Evolutionary conservation across 1,140 invertebrate species (phyloP).

Genomic region (Tribolium castaneum): DNA sequence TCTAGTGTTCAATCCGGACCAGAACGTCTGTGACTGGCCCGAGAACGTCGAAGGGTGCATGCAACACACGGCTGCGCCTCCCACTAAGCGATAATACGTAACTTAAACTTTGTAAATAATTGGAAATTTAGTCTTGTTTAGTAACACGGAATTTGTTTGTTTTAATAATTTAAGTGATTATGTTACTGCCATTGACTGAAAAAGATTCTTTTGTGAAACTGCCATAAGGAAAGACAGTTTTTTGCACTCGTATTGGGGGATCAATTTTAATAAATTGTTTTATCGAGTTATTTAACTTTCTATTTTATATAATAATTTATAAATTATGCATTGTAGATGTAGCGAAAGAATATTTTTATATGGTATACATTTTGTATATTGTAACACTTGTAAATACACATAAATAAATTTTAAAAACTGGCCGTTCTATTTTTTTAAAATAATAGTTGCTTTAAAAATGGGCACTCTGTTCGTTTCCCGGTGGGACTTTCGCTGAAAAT

Average conservation of each 20-base stretch:
- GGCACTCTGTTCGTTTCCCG: background rate
- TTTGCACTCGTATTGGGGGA: slow-evolving; percentile 18
- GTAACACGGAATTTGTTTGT: background rate
- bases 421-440: background rate
- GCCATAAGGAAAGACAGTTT: slow-evolving; percentile 32
- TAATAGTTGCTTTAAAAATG: background rate
- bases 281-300: slow-evolving; percentile 21
- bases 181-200: slow-evolving; percentile 28
- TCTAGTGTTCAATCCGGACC: slow-evolving; percentile 92
- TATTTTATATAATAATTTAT: slow-evolving; percentile 34
- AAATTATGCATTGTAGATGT: slow-evolving; percentile 21
- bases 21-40: slow-evolving; percentile 96
- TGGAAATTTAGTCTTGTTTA: slow-evolving; percentile 5
- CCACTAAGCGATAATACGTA: slow-evolving; percentile 60
- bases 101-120: slow-evolving; percentile 16
- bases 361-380: slow-evolving; percentile 31
- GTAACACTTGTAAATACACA: slow-evolving; percentile 17
- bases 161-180: slow-evolving; percentile 24
- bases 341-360: slow-evolving; percentile 33
- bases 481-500: slow-evolving; percentile 12
- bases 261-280: slow-evolving; percentile 14
- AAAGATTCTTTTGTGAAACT: slow-evolving; percentile 23
- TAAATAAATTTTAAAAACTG: background rate
- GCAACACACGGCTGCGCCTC: slow-evolving; percentile 83
- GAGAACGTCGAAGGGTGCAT: slow-evolving; percentile 92